Percentiles rank a stretch among this genome's conserved stretches.
phyloP scores from a whole-genome alignment of 2,797 vertebrate genomes.

The Falco cherrug region DNA sequence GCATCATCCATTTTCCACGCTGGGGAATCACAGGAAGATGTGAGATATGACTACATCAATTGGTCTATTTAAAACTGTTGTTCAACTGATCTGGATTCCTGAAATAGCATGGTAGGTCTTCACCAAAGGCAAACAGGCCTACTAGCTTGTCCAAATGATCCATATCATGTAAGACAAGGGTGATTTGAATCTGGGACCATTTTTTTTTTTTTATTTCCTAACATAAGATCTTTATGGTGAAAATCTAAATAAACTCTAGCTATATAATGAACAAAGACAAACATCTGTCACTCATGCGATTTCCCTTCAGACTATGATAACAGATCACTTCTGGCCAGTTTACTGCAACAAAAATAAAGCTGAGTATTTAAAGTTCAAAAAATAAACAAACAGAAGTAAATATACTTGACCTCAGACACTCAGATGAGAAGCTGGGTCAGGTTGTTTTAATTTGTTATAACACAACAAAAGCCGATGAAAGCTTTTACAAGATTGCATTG shows the following conservation, averaged over 20 bases:
- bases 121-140: background rate
- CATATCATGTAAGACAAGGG: background rate
- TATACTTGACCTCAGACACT: conserved; percentile 63
- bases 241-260: conserved; percentile 50
- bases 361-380: conserved; percentile 63
- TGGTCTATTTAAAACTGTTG: background rate
- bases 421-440: conserved; percentile 36
- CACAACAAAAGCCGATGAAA: conserved; percentile 50
- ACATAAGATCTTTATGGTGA: background rate
- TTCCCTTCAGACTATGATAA: conserved; percentile 49
- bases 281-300: conserved; percentile 30
- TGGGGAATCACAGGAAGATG: background rate
- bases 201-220: background rate
- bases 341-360: conserved; percentile 70
- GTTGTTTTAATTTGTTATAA: conserved; percentile 48
- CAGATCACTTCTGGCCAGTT: conserved; percentile 60
- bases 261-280: conserved; percentile 55
- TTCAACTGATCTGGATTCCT: background rate
- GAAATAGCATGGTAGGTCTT: background rate
- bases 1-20: background rate
- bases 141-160: background rate
- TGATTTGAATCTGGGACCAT: background rate
- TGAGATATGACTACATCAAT: background rate
- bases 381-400: conserved; percentile 68
- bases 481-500: conserved; percentile 41